Evolutionary conservation across 2,888 invertebrate genomes (phyloP).

Genomic region (Timema cristinae): DNA sequence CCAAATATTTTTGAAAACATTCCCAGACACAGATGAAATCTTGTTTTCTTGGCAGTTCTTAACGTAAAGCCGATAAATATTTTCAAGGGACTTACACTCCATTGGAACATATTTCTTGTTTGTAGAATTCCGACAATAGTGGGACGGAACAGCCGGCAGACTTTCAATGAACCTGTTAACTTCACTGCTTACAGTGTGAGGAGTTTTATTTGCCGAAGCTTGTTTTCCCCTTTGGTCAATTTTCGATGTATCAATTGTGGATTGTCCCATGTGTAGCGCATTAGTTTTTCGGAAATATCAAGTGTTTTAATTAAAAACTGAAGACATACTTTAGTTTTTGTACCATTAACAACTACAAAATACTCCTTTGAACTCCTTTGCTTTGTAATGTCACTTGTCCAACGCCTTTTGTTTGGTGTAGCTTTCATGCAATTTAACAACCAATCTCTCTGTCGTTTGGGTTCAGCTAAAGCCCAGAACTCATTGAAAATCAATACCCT

Average conservation of each 20-base stretch:
- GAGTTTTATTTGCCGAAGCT: slow-evolving; percentile 3
- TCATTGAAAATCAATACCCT: slow-evolving; percentile 5
- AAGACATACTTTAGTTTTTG: not conserved
- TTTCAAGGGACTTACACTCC: not conserved
- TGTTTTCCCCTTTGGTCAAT: not conserved
- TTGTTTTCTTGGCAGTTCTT: not conserved
- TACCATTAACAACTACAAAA: not conserved
- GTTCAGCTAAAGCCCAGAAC: not conserved
- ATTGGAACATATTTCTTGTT: not conserved
- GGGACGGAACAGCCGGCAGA: not conserved
- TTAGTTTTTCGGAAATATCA: slow-evolving; percentile 4
- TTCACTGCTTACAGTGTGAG: slow-evolving; percentile 1
- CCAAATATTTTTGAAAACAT: slow-evolving; percentile 1
- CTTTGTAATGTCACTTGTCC: slow-evolving; percentile 3
- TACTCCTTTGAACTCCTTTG: slow-evolving; percentile 10
- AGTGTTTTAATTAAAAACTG: slow-evolving; percentile 9
- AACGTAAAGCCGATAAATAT: slow-evolving; percentile 2
- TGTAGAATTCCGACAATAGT: not conserved
- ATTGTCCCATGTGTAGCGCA: slow-evolving; percentile 6
- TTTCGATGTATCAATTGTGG: slow-evolving; percentile 1
- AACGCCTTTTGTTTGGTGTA: not conserved
- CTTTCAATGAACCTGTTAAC: not conserved
- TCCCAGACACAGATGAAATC: not conserved
- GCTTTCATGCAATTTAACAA: slow-evolving; percentile 7
- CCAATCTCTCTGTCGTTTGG: not conserved